These are phyloP conservation scores for Cosmia trapezina DNA, from an alignment of 2,888 invertebrate species.

Conservation along the genomic window DNA sequence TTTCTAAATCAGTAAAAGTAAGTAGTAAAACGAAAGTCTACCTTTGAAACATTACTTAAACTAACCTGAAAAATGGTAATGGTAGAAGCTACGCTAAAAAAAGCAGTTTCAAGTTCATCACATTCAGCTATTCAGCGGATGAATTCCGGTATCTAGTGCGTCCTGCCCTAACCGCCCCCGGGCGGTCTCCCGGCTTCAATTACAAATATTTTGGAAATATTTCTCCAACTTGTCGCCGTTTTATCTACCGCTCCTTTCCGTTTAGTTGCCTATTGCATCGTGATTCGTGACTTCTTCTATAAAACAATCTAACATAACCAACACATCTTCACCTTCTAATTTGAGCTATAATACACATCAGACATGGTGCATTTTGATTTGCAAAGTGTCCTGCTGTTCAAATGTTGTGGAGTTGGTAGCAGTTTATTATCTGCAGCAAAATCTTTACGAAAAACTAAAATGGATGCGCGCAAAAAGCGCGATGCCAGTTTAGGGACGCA, in stretches of 20 bases:
- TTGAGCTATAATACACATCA: background rate
- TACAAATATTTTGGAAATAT: slow-evolving; percentile 91
- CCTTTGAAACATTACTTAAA: background rate
- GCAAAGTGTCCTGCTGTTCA: slow-evolving; percentile 19
- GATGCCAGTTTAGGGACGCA: slow-evolving; percentile 73
- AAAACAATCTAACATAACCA: slow-evolving; percentile 33
- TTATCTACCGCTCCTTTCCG: slow-evolving; percentile 90
- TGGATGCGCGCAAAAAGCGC: slow-evolving; percentile 85
- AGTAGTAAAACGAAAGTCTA: background rate
- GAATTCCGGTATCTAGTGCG: slow-evolving; percentile 70
- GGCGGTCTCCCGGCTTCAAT: slow-evolving; percentile 81
- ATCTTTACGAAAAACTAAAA: slow-evolving; percentile 88
- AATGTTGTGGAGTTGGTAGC: slow-evolving; percentile 43
- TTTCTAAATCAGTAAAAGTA: background rate
- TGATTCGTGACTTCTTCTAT: slow-evolving; percentile 65
- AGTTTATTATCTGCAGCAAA: slow-evolving; percentile 86
- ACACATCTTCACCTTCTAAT: slow-evolving; percentile 11
- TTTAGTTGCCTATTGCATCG: slow-evolving; percentile 85
- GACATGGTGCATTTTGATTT: slow-evolving; percentile 49
- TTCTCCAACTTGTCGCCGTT: slow-evolving; percentile 89
- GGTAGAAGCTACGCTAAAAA: slow-evolving; percentile 45
- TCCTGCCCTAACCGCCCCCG: slow-evolving; percentile 72
- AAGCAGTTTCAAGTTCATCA: slow-evolving; percentile 69
- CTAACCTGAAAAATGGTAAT: background rate
- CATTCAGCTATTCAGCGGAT: slow-evolving; percentile 64